Evolutionary conservation across 1,140 invertebrate genomes (phyloP).

Genomic region (Diorhabda sublineata): DNA sequence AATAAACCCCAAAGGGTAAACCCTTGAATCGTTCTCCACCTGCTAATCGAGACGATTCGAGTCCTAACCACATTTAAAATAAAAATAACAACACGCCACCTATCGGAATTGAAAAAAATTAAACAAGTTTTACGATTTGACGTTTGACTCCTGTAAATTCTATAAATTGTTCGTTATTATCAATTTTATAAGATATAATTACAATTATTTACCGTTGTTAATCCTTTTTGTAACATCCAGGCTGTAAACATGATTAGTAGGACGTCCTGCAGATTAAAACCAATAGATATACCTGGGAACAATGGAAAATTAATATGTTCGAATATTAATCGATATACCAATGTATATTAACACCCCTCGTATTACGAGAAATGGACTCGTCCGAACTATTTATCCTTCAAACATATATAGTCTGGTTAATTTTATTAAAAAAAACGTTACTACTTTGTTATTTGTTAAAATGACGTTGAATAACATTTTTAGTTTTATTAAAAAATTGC

Average conservation of each 20-base stretch:
- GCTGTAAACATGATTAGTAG: conserved; percentile 23
- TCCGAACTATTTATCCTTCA: not conserved
- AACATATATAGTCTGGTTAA: not conserved
- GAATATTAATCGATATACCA: not conserved
- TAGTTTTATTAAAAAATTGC: not conserved
- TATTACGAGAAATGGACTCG: not conserved
- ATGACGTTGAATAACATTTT: not conserved
- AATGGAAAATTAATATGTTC: not conserved
- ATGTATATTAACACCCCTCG: not conserved
- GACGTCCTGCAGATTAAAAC: conserved; percentile 30
- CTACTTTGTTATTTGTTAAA: not conserved
- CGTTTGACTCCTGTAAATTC: no score
- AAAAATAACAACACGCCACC: no score
- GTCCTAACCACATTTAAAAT: no score
- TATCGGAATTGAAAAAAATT: no score
- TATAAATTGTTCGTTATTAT: no score
- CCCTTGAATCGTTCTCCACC: no score
- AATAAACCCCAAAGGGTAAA: no score
- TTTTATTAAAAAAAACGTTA: not conserved
- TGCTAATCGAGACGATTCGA: no score
- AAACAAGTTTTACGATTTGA: no score
- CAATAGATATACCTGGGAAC: conserved; percentile 24
- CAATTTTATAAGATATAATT: no score
- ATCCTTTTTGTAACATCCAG: conserved; percentile 29
- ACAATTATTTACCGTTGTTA: conserved; percentile 22